Evolutionary conservation across 2,888 invertebrate genomes (phyloP).

Genomic region (Stramonita haemastoma): DNA sequence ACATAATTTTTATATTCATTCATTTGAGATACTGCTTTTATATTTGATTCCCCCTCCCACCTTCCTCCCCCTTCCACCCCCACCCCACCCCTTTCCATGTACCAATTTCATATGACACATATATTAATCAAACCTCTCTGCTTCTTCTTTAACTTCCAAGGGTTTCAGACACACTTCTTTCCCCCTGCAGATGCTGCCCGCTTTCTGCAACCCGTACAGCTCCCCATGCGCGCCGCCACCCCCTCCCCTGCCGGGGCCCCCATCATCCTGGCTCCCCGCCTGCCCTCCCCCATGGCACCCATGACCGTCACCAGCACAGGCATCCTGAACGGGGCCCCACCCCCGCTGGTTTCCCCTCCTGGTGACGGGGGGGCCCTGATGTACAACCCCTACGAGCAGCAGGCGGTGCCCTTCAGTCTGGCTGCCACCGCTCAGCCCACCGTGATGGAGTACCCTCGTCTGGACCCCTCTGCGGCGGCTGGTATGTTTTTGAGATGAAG

Average conservation of each 20-base stretch:
- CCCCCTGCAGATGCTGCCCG: constrained; percentile 44
- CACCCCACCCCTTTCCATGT: too few species aligned
- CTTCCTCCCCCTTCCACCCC: too few species aligned
- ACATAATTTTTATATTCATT: too few species aligned
- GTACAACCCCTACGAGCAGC: constrained; percentile 68
- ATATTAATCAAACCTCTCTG: too few species aligned
- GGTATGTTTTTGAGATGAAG: constrained; percentile 66
- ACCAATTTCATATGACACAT: too few species aligned
- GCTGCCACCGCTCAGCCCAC: constrained; percentile 57
- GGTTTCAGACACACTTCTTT: neutral
- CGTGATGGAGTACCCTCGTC: constrained; percentile 69
- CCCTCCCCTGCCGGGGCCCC: constrained; percentile 93
- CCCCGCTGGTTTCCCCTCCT: constrained; percentile 82
- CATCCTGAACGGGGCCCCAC: constrained; percentile 76
- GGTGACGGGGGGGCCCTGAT: constrained; percentile 77
- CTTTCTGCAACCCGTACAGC: constrained; percentile 49
- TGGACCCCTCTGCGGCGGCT: constrained; percentile 63
- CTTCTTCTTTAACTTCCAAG: neutral
- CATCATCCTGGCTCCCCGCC: constrained; percentile 87
- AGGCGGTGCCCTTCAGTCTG: constrained; percentile 49
- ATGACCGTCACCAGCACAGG: constrained; percentile 57
- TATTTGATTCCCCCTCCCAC: too few species aligned
- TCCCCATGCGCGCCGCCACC: constrained; percentile 74
- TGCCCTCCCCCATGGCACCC: constrained; percentile 66
- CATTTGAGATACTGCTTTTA: too few species aligned